These are phyloP conservation scores for Dryomyza anilis DNA, from an alignment of 2,888 invertebrate genomes.

Conservation along the genomic window DNA sequence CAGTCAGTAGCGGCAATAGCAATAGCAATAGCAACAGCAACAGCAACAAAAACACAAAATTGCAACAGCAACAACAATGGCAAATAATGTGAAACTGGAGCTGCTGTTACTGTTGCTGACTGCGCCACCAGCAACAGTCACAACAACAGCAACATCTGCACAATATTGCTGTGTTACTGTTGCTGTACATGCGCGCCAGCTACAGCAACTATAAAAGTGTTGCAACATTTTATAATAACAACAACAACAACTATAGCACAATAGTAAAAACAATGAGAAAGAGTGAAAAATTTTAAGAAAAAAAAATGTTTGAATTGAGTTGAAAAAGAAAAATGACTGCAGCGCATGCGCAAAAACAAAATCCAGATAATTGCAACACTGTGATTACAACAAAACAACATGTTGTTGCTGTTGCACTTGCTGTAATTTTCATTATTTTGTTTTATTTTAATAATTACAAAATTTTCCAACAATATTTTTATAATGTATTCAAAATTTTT, in stretches of 20 bases:
- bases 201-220: background rate
- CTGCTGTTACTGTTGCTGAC: background rate
- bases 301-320: background rate
- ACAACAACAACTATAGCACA: background rate
- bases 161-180: background rate
- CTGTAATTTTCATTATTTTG: too few species aligned
- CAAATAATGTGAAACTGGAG: background rate
- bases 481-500: too few species aligned
- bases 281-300: background rate
- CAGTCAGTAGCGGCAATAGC: background rate
- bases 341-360: background rate
- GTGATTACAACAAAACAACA: slow-evolving; percentile 3
- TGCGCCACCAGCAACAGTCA: too few species aligned
- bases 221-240: slow-evolving; percentile 1
- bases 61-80: slow-evolving; percentile 3
- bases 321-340: background rate
- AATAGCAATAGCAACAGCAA: background rate
- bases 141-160: too few species aligned
- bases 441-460: too few species aligned
- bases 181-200: background rate
- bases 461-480: too few species aligned
- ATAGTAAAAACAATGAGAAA: too few species aligned
- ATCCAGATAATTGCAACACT: background rate
- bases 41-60: background rate
- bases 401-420: too few species aligned